A percentile compares a stretch with the other conserved stretches of the same genome.
Conservation (phyloP, 2,888 invertebrate genomes). For the Xestobium rufovillosum region DNA sequence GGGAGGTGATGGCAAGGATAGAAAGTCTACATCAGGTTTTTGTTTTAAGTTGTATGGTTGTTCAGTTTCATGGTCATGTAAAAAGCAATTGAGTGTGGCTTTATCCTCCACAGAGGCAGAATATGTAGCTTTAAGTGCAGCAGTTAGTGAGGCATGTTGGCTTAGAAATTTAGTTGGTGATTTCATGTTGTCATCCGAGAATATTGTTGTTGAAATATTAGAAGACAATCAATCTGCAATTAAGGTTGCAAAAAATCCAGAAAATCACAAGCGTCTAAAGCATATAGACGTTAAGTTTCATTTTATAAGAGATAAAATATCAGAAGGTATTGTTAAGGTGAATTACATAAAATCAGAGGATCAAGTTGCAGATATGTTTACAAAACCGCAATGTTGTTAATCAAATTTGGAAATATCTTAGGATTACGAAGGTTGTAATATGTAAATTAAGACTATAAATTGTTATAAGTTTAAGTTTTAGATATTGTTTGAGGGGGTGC, state of each 20-base stretch:
- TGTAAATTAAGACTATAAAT: no score
- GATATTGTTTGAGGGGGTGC: no score
- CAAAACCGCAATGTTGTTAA: conserved; percentile 9
- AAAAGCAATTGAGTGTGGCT: conserved; percentile 25
- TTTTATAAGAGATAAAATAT: conserved; percentile 19
- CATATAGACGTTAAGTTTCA: conserved; percentile 16
- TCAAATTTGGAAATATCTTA: not conserved
- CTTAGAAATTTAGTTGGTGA: conserved; percentile 24
- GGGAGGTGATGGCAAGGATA: conserved; percentile 16
- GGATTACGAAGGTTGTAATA: no score
- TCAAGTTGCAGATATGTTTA: conserved; percentile 14
- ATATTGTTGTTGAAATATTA: conserved; percentile 12
- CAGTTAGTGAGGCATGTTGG: conserved; percentile 29
- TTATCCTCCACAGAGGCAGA: conserved; percentile 24
- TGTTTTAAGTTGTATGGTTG: conserved; percentile 25
- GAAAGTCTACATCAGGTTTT: conserved; percentile 24
- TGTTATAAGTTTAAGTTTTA: no score
- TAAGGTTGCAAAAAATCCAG: conserved; percentile 16
- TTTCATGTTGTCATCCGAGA: conserved; percentile 13
- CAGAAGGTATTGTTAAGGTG: conserved; percentile 8
- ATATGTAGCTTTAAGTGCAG: conserved; percentile 29
- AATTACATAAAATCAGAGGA: conserved; percentile 5
- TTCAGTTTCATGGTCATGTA: conserved; percentile 28
- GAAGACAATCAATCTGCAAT: conserved; percentile 21
- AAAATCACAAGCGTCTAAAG: conserved; percentile 14